Evolutionary conservation across 1,140 invertebrate genomes (phyloP).

Genomic region (Lepeophtheirus salmonis): DNA sequence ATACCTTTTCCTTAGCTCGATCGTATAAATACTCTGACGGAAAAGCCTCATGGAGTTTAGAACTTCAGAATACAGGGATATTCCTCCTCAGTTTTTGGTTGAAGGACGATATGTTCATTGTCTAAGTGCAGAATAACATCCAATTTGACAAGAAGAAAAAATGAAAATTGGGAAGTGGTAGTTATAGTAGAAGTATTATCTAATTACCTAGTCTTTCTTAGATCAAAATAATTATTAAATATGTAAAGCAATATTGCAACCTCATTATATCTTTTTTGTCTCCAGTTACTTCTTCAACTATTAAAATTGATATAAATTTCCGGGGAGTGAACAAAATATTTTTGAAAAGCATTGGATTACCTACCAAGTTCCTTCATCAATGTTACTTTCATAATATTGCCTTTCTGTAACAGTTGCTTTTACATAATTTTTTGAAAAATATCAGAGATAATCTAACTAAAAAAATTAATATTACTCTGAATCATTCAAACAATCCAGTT

Average conservation of each 20-base stretch:
- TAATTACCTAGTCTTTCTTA: background rate
- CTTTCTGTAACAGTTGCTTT: background rate
- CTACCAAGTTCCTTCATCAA: background rate
- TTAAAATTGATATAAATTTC: background rate
- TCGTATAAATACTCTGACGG: conserved; percentile 41
- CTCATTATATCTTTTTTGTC: background rate
- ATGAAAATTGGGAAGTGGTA: background rate
- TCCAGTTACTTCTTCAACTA: background rate
- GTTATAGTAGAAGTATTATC: background rate
- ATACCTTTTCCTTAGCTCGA: conserved; percentile 31
- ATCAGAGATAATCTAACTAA: background rate
- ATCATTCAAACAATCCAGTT: background rate
- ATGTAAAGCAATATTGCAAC: background rate
- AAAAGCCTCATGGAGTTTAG: conserved; percentile 57
- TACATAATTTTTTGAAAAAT: background rate
- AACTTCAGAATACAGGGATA: conserved; percentile 45
- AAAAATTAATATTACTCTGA: background rate
- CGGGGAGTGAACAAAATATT: background rate
- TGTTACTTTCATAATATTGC: background rate
- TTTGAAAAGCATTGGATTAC: background rate
- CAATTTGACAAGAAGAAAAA: background rate
- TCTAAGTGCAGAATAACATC: no score
- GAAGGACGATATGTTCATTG: background rate
- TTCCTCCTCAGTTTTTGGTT: conserved; percentile 27
- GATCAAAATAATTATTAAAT: background rate